phyloP scores from a whole-genome alignment of 2,888 invertebrate genomes.

The Platycnemis pennipes region DNA sequence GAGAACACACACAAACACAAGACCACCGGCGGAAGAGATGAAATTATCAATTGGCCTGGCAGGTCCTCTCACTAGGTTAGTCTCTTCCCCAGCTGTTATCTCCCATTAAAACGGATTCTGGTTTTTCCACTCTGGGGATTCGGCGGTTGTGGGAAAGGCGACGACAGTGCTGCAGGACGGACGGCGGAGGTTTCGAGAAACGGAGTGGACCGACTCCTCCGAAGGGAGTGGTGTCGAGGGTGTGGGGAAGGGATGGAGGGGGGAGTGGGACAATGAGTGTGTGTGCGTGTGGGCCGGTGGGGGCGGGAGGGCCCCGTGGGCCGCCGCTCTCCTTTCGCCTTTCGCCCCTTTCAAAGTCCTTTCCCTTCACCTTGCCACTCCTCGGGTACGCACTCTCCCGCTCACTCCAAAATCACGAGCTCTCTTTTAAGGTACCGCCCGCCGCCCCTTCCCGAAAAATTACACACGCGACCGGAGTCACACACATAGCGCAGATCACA shows the following conservation, averaged over 20 bases:
- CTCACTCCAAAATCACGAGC: neutral
- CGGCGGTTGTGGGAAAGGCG: neutral
- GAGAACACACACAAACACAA: neutral
- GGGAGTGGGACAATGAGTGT: neutral
- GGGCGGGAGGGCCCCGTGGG: neutral
- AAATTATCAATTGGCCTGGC: neutral
- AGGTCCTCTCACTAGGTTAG: neutral
- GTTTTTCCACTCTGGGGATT: slow-evolving; percentile 26
- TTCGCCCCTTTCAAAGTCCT: slow-evolving; percentile 63
- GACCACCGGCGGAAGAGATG: neutral
- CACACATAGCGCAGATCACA: neutral
- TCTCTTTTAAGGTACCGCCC: neutral
- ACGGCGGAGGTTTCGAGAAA: neutral
- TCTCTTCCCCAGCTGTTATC: neutral
- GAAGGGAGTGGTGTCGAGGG: neutral
- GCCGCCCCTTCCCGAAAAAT: neutral
- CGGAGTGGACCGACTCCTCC: neutral
- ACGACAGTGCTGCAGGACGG: neutral
- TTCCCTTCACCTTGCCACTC: slow-evolving; percentile 63
- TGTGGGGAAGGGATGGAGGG: neutral
- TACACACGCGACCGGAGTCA: neutral
- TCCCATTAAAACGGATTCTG: slow-evolving; percentile 21
- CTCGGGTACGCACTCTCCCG: neutral
- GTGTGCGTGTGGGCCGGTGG: neutral
- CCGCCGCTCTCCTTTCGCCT: slow-evolving; percentile 40